A percentile compares a stretch with the other conserved stretches of the same genome.
These are phyloP conservation scores for Malacosoma neustria DNA, from an alignment of 2,888 invertebrate genomes.

Conservation along the genomic window DNA sequence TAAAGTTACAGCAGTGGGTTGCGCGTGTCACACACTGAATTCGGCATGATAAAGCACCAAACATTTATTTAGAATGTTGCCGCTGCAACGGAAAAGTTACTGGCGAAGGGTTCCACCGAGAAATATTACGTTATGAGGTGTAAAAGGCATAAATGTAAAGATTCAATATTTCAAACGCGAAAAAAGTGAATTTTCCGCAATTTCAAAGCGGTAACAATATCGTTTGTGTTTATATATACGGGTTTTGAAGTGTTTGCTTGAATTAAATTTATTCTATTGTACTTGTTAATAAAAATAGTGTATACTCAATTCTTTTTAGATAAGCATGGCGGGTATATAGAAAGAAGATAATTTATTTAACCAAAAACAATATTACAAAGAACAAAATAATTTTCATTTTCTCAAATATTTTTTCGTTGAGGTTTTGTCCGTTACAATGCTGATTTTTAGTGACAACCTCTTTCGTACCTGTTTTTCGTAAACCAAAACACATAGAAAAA, in stretches of 20 bases:
- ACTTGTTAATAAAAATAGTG: conserved; percentile 11
- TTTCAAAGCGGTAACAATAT: conserved; percentile 42
- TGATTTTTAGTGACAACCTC: too few relatives aligned
- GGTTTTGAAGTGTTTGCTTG: conserved; percentile 23
- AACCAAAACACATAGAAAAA: too few relatives aligned
- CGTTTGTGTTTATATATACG: too few relatives aligned
- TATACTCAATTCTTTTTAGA: conserved; percentile 20
- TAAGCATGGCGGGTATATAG: conserved; percentile 15
- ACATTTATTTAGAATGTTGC: conserved; percentile 71
- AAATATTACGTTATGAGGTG: conserved; percentile 74
- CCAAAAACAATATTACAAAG: too few relatives aligned
- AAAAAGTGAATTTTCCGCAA: conserved; percentile 55
- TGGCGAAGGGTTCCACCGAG: conserved; percentile 49
- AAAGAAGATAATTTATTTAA: too few relatives aligned
- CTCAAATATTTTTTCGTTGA: too few relatives aligned
- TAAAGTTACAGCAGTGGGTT: conserved; percentile 21
- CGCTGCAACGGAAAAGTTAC: conserved; percentile 62
- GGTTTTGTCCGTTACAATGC: too few relatives aligned
- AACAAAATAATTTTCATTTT: too few relatives aligned
- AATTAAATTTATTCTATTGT: conserved; percentile 8
- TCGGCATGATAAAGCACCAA: conserved; percentile 58
- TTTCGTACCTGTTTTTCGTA: too few relatives aligned
- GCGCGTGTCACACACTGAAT: conserved; percentile 34
- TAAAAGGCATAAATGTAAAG: conserved; percentile 73
- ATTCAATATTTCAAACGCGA: conserved; percentile 65